phyloP scores from a whole-genome alignment of 2,797 vertebrate genomes.

The Cyprinodon diabolis region DNA sequence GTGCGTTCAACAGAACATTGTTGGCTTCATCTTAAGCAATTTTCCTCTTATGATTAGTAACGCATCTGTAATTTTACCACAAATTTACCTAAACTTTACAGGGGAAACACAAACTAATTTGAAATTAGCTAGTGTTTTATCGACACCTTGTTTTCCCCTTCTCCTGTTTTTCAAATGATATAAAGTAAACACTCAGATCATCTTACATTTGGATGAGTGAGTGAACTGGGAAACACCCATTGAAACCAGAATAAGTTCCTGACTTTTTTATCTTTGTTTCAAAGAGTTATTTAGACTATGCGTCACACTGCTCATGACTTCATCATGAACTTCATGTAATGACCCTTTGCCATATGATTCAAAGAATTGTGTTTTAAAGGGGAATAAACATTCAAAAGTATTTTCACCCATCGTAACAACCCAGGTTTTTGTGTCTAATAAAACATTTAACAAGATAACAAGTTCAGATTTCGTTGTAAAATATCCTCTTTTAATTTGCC shows the following conservation, averaged over 20 bases:
- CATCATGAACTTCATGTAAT: no score
- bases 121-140: constrained; percentile 1
- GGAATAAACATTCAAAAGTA: neutral
- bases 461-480: neutral
- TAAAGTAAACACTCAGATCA: neutral
- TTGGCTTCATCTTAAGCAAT: neutral
- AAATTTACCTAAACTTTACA: neutral
- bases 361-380: neutral
- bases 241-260: constrained; percentile 9
- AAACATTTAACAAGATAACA: neutral
- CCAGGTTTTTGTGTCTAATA: neutral
- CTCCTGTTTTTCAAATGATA: accelerated
- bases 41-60: neutral
- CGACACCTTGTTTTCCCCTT: neutral
- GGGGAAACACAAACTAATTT: accelerated
- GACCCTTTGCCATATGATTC: neutral
- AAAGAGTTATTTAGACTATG: neutral
- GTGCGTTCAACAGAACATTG: neutral
- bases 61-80: neutral
- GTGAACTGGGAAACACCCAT: neutral
- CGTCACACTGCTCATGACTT: no score
- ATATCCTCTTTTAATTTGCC: neutral
- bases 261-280: neutral
- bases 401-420: neutral
- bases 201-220: neutral